Evolutionary conservation across 2,888 invertebrate species (phyloP), one percentile per base, ranked within the genome.

Genomic region (Orthosia incerta): DNA sequence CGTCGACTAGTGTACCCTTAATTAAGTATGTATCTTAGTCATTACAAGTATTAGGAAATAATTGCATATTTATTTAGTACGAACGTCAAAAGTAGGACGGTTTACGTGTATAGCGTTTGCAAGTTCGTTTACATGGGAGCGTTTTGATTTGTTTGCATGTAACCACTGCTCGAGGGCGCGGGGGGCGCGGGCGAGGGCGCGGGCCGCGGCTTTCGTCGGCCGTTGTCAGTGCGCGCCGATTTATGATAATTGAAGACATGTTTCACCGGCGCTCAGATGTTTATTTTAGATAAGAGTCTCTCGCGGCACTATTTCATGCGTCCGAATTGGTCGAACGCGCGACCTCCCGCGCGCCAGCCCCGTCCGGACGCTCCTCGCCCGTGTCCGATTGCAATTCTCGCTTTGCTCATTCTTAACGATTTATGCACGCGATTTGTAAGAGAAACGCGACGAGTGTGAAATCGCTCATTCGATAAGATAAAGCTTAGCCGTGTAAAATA

Each of bases 181-280:
- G 89, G 89, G 89, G 93, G 94, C 91, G 93, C 92, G 91, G 93
- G 94, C 91, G 16, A 11, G 90, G 89, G 90, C 87, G 91, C 91
- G 89, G 89, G 93, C 94, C 92, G 93, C 93, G 93, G 92, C 91
- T 93, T 92, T 93, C 93, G 90, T 93, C 93, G 92, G 89, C 84
- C 92, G 91, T 89, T 92, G 95, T 94, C 95, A 94, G 93, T 92
- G 89, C 91, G 88, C 91, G 92, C 93, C 95, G 95, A 96, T 96
- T 96, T 96, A 96, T 95, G 95, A 95, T 96, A 96, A 96, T 96
- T 95, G 95, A 96, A 96, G 95, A 93, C 96, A 94, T 95, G 96
- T 95, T 95, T 95, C 95, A 95, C 94, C 93, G 94, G 93, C 93
- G 93, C 92, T 94, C 94, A 92, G 95, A 96, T 96, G 95, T 96